These are phyloP conservation scores for Mixornis gularis DNA, from an alignment of 2,113 vertebrate species.

Conservation along the genomic window DNA sequence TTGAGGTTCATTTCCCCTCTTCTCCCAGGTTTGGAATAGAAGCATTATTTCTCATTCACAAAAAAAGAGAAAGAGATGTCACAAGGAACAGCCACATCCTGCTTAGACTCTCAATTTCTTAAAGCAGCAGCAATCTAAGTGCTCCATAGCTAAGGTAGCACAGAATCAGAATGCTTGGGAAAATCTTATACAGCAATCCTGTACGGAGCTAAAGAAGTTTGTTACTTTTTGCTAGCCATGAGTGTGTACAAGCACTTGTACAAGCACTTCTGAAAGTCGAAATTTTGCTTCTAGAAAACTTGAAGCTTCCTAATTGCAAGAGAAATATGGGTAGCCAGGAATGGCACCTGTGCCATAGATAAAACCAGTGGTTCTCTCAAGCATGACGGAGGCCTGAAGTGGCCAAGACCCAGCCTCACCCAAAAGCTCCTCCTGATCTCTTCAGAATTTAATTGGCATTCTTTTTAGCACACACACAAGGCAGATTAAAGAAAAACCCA, in stretches of 20 bases:
- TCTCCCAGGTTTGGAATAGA: not conserved
- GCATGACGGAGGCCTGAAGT: not conserved
- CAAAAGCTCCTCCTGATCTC: constrained; percentile 3
- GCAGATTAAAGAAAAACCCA: constrained; percentile 35
- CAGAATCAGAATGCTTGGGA: not conserved
- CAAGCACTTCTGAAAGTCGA: not conserved
- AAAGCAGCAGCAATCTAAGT: not conserved
- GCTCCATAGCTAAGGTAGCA: not conserved
- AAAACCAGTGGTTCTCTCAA: not conserved
- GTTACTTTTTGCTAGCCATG: not conserved
- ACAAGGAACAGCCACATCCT: not conserved
- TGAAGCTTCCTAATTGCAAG: not conserved
- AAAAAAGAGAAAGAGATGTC: not conserved
- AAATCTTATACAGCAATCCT: not conserved
- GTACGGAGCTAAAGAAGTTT: not conserved
- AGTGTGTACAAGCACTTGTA: not conserved
- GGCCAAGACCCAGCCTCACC: not conserved
- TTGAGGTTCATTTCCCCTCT: not conserved
- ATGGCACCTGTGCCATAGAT: not conserved
- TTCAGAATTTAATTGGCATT: constrained; percentile 56
- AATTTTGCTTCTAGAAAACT: not conserved
- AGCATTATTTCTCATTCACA: not conserved
- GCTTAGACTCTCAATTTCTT: not conserved
- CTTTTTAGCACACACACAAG: constrained; percentile 18
- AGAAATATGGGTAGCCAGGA: not conserved